Evolutionary conservation across 1,140 invertebrate species (phyloP).

Genomic region (Drosophila trapezifrons): DNA sequence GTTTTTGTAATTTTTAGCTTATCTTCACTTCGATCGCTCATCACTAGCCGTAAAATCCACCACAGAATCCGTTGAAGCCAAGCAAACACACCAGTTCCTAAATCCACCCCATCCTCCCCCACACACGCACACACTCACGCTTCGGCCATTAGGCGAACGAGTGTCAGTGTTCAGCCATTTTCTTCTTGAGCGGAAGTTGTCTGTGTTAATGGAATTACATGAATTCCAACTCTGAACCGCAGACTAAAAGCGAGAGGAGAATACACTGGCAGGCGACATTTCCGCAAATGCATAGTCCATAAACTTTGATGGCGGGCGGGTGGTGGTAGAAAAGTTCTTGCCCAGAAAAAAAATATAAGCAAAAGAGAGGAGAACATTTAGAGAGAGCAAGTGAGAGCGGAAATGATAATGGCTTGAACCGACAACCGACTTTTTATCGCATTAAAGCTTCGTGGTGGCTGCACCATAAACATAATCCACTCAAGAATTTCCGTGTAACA

Average conservation of each 20-base stretch:
- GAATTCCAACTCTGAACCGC: slow-evolving; percentile 78
- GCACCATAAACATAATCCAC: slow-evolving; percentile 51
- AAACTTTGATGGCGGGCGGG: slow-evolving; percentile 41
- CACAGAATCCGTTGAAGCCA: slow-evolving; percentile 9
- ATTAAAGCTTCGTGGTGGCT: slow-evolving; percentile 26
- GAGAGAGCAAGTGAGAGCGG: slow-evolving; percentile 11
- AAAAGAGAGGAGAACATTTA: not conserved
- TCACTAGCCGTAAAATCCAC: not conserved
- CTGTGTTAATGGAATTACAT: slow-evolving; percentile 79
- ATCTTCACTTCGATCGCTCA: not conserved
- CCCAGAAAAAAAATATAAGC: slow-evolving; percentile 1
- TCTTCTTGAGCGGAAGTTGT: slow-evolving; percentile 70
- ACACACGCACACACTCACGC: slow-evolving; percentile 24
- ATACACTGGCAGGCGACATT: slow-evolving; percentile 61
- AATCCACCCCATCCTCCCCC: not conserved
- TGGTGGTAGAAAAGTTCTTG: slow-evolving; percentile 41
- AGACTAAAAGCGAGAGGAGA: slow-evolving; percentile 36
- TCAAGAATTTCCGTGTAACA: slow-evolving; percentile 32
- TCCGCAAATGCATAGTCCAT: slow-evolving; percentile 56
- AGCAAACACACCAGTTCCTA: not conserved
- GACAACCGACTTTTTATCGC: slow-evolving; percentile 30
- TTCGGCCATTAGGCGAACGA: slow-evolving; percentile 61
- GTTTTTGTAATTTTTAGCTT: no score
- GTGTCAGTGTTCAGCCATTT: slow-evolving; percentile 67
- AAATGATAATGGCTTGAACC: slow-evolving; percentile 54